Evolutionary conservation across 2,888 invertebrate species (phyloP), one percentile per base, ranked within the genome.

Genomic region (Melinaea menophilus): DNA sequence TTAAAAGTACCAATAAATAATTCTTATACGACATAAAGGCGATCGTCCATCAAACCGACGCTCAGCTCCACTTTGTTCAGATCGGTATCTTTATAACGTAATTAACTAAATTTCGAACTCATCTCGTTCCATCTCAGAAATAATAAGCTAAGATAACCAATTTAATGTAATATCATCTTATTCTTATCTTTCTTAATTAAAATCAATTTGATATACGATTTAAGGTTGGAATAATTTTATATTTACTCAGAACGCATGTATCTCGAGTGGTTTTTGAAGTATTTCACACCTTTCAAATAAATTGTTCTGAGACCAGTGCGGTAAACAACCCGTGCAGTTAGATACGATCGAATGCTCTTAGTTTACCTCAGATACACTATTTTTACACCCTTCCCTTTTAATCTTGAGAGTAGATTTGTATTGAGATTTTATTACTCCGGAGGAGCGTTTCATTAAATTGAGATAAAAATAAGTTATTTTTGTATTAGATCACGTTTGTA

Each of bases 251-350:
- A 61, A 79, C 79, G 82, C 85, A 83, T 81, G 79, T 82, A 80
- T 76, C 81, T 71, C 71, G 76, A 85, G 84, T 85, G 88, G 85
- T 88, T 88, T 86, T 1, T 37, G 4, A 37, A 83, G 89, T 89
- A 88, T 87, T 76, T 80, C 87, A 89, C 88, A 88, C 89, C 90
- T 90, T 88, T 90, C 88, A 89, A 89, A 88, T 83, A 90, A 87
- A 90, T 90, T 90, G 90, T 89, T 84, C 81, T 81, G 90, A 88
- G 86, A 86, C 85, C 82, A 75, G 77, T 79, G 78, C 80, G 78
- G 88, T 89, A 89, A 89, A 89, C 90, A 88, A 86, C 80, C 77
- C 80, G 88, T 88, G 89, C 88, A 88, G 22, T 22, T 22, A 22
- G 22, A 22, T 22, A 22, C 22, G 71, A 76, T 78, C 78, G 81